Conservation (phyloP, 2,888 invertebrate genomes). For the Amphipoea oculea region DNA sequence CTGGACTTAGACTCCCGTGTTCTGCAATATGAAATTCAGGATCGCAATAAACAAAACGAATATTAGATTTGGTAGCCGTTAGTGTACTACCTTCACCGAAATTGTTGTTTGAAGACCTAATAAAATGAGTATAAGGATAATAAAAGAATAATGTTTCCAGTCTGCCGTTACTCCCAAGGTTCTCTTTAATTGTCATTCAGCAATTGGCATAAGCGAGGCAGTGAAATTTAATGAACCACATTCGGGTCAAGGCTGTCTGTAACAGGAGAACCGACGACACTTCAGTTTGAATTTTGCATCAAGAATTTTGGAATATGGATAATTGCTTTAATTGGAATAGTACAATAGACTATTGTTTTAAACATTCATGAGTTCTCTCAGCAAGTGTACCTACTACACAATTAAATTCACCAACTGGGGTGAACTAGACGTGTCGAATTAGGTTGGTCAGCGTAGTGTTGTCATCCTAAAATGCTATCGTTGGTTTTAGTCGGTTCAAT, state of each 20-base stretch:
- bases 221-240: slow-evolving; percentile 85
- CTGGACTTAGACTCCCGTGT: background rate
- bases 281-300: slow-evolving; percentile 63
- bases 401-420: slow-evolving; percentile 20
- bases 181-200: slow-evolving; percentile 84
- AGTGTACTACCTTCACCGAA: slow-evolving; percentile 51
- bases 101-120: slow-evolving; percentile 71
- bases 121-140: slow-evolving; percentile 76
- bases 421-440: slow-evolving; percentile 9
- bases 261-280: slow-evolving; percentile 65
- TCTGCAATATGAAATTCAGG: slow-evolving; percentile 2
- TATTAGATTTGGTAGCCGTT: slow-evolving; percentile 50
- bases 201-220: slow-evolving; percentile 82
- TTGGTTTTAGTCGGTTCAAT: slow-evolving; percentile 14
- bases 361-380: slow-evolving; percentile 43
- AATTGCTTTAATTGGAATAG: slow-evolving; percentile 59
- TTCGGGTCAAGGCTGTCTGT: slow-evolving; percentile 83
- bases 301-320: slow-evolving; percentile 64
- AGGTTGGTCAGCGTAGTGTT: background rate
- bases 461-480: background rate
- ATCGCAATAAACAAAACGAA: slow-evolving; percentile 28
- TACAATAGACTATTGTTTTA: slow-evolving; percentile 55
- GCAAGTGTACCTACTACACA: slow-evolving; percentile 30
- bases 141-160: slow-evolving; percentile 76
- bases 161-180: slow-evolving; percentile 76